Percentiles rank a stretch among this genome's conserved stretches.
Evolutionary conservation across 2,797 vertebrate species (phyloP).

Genomic region (Hirundo rustica): DNA sequence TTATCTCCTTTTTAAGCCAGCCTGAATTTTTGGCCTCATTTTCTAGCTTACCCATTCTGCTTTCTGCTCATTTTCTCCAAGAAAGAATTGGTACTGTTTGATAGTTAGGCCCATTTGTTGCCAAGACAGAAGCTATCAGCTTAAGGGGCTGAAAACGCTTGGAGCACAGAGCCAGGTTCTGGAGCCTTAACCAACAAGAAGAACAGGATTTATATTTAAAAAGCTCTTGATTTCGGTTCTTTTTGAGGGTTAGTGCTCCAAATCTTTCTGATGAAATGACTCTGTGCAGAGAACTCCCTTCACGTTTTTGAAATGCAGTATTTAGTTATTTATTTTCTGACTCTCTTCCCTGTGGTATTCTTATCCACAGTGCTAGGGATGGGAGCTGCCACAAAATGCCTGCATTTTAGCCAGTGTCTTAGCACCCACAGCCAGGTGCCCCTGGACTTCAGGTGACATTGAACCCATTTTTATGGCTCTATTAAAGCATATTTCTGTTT

Average conservation of each 20-base stretch:
- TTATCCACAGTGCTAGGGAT: not conserved
- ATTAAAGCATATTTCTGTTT: not conserved
- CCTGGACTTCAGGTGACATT: not conserved
- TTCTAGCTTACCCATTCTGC: conserved; percentile 10
- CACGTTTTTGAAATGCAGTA: not conserved
- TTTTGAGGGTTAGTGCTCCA: not conserved
- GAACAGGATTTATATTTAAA: not conserved
- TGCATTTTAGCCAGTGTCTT: not conserved
- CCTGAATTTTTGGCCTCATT: conserved; percentile 13
- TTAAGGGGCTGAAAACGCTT: not conserved
- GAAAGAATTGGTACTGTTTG: not conserved
- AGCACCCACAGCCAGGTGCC: not conserved
- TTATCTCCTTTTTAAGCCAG: conserved; percentile 32
- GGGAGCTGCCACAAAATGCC: not conserved
- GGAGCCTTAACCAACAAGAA: not conserved
- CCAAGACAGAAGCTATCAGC: not conserved
- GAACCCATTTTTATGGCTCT: not conserved
- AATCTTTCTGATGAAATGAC: not conserved
- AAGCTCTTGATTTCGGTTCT: not conserved
- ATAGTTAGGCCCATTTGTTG: conserved; percentile 20
- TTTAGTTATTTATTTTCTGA: not conserved
- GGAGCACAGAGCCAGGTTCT: not conserved
- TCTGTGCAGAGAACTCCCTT: not conserved
- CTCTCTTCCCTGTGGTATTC: not conserved
- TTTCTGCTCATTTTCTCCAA: not conserved